These are phyloP conservation scores for Phrynosoma blainvillii DNA, from an alignment of 2,113 vertebrate genomes.

Conservation along the genomic window DNA sequence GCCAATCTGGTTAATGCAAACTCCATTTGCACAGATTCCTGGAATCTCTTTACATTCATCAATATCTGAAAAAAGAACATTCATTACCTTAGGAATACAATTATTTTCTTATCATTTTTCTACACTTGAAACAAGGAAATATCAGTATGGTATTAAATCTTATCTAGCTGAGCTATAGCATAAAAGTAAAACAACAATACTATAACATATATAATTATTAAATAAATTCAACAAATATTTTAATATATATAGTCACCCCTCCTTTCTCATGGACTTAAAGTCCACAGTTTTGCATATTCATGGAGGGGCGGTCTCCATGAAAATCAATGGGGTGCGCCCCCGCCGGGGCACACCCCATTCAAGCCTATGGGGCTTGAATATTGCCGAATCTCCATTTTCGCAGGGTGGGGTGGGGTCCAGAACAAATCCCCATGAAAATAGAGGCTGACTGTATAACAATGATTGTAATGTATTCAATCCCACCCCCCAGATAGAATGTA, in stretches of 20 bases:
- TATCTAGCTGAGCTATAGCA: not conserved
- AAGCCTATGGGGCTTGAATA: too few species aligned
- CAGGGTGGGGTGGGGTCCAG: too few species aligned
- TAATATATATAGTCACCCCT: not conserved
- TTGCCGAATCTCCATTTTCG: too few species aligned
- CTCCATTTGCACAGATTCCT: conserved; percentile 85
- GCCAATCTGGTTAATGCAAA: conserved; percentile 89
- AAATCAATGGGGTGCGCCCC: too few species aligned
- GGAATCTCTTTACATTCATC: conserved; percentile 89
- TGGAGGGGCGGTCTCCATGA: too few species aligned
- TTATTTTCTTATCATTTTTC: not conserved
- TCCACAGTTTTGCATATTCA: too few species aligned
- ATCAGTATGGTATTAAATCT: not conserved
- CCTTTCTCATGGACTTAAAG: too few species aligned
- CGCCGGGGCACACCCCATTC: too few species aligned
- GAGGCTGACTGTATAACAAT: not conserved
- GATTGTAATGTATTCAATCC: not conserved
- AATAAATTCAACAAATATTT: not conserved
- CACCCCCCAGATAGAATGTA: not conserved
- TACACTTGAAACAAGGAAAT: not conserved
- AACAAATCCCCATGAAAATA: too few species aligned
- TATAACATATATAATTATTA: not conserved
- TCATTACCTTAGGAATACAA: not conserved
- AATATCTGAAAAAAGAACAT: conserved; percentile 79
- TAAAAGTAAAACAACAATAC: not conserved